Base-by-base conservation (phyloP, 2,888 invertebrate species). In the Dicyrtoma fusca region DNA sequence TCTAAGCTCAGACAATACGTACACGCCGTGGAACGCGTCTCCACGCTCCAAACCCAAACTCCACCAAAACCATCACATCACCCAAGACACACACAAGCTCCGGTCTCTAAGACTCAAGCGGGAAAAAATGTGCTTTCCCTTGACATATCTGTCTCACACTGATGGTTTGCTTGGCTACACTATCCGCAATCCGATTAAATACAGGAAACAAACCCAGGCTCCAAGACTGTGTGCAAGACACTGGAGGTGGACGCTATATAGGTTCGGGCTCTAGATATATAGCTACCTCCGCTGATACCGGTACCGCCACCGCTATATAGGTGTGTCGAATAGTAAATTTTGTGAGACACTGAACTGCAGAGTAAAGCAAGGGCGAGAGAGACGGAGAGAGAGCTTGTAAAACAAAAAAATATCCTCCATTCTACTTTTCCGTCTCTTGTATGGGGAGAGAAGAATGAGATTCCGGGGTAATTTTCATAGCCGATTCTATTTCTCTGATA, bases 381-480 rank as follows among this genome's bases (percentile, higher is more conserved):
- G 61, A 8, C 5, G 42, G 34, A 34, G 4, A 5, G 4, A 5
- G 21, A 61, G 62, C 44, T 17, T 57, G 61, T 69, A 47, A 69
- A 69, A 61, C 69, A 69, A 61, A 47, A 51, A 23, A 47, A 47
- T 61, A 10, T n/a, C 11, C 17, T 6, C 61, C n/a, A 25, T 17
- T 61, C 14, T 26, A n/a, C 34, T n/a, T 34, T 14, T 34, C 26
- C 34, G 10, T 44, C 61, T 19, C 42, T 55, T 8, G 1, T 13
- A 19, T 21, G 42, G 21, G 44, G 17, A n/a, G 57, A 55, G 44
- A 57, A 53, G 68, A 57, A 57, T 55, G 44, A 23, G 61, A 62
- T 25, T 55, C 51, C 63, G 23, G 59, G 65, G 66, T 72, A 72
- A 75, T 75, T 75, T 75, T 70, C 75, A 65, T 66, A 65, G 65